Conservation (phyloP, 2,888 invertebrate species). For the Therioaphis trifolii region DNA sequence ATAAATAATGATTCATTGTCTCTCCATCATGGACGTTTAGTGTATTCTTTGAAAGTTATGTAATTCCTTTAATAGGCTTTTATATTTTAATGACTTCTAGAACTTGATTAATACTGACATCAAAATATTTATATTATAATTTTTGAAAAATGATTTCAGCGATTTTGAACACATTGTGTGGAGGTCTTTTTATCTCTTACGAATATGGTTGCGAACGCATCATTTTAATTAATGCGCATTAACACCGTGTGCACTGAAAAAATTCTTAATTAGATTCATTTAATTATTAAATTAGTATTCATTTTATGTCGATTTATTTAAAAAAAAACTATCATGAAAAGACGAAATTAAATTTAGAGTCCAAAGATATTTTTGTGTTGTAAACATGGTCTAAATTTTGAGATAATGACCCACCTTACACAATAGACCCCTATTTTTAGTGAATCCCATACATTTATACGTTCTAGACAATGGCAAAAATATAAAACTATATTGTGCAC, state of each 20-base stretch:
- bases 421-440: neutral
- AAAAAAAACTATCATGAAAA: too few relatives aligned
- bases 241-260: neutral
- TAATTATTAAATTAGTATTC: too few relatives aligned
- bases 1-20: neutral
- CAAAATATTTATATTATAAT: neutral
- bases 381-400: neutral
- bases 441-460: constrained; percentile 29
- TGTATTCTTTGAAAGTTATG: too few relatives aligned
- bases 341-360: too few relatives aligned
- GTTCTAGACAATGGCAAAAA: constrained; percentile 3
- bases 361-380: too few relatives aligned
- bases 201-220: neutral
- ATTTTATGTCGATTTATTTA: too few relatives aligned
- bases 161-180: neutral
- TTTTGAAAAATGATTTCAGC: neutral
- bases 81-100: neutral
- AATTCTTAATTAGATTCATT: too few relatives aligned
- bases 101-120: too few relatives aligned
- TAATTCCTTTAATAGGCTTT: too few relatives aligned
- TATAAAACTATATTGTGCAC: constrained; percentile 26
- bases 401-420: neutral
- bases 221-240: neutral
- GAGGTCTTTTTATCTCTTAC: neutral
- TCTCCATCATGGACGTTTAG: neutral